Base-by-base conservation (phyloP, 1,140 invertebrate genomes). In the Anoplolepis gracilipes region DNA sequence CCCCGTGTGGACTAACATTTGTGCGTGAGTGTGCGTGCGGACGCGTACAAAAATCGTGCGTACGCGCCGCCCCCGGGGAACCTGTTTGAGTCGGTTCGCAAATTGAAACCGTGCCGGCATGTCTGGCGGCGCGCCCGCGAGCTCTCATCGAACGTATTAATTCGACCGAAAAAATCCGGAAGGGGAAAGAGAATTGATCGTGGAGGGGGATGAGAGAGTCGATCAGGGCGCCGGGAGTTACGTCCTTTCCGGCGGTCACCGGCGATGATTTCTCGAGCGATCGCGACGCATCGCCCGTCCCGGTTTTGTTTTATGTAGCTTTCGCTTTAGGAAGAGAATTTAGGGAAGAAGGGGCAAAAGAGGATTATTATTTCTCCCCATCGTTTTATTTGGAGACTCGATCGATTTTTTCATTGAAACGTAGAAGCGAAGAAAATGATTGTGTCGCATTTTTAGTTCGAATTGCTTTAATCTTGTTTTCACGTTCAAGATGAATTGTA, bases 81-180 rank as follows among this genome's bases (percentile, higher is more conserved):
- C 90, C 90, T 92, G 91, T 92, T 92, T 90, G 91, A 92, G 90
- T 84, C 88, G 85, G 87, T 88, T 90, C 76, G 88, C 88, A 92
- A 92, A 92, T 92, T 92, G 91, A 92, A 92, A 92, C 84, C 87
- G 87, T 85, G 61, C 67, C 53, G 86, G 39, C 65, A 55, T 85
- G 69, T 85, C 75, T 88, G 86, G 69, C 75, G 49, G 5, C 25
- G 84, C 61, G 76, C 88, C 88, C 78, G 88, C 85, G 90, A 91
- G 86, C 89, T 89, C 79, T 87, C 89, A 87, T 85, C 81, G 89
- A 90, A 90, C 87, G 87, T 89, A 90, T 91, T 91, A 91, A 91
- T 90, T 91, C 89, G 79, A 81, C 82, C 61, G 87, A 84, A 82
- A 75, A 78, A 85, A 88, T 88, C 77, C n/a, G 82, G 88, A 87